Base-by-base conservation (phyloP, 2,888 invertebrate species). In the Drosophila conformis region DNA sequence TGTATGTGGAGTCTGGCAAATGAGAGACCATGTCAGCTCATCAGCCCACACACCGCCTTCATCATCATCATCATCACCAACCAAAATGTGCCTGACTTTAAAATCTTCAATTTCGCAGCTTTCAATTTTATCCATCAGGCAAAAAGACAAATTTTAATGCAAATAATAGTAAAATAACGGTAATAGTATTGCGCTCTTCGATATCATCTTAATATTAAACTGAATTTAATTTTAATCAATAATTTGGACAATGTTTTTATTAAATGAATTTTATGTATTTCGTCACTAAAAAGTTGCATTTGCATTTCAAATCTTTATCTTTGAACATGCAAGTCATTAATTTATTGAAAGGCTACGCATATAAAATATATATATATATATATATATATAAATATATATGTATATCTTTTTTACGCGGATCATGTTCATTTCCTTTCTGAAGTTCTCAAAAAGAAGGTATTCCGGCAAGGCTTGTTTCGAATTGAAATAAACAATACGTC, bases 11-110 rank as follows among this genome's bases (percentile, higher is more conserved):
- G 40, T 40, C 52, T 38, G 66, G 42, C 60, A 56, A 62, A 53
- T 58, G 40, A 58, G 29, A 54, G 54, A 69, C 62, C 62, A 73
- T 76, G 72, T 68, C 76, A 64, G 52, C 38, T 63, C 66, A 71
- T 53, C 76, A 58, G 67, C 54, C 62, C 48, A 58, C 65, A 61
- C 54, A 69, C 64, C 42, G 52, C 49, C n/a, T 38, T 21, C 53
- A 38, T 29, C 33, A 31, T 42, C 57, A 42, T 29, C 29, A 56
- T 31, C 21, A 42, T 56, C 18, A 25, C 11, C 54, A 56, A 27
- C 46, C 18, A 56, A 38, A 56, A 38, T 27, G 38, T 42, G 40
- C 42, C 2, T 60, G 40, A 56, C 71, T 70, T 72, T 60, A 56
- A 48, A 57, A 42, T n/a, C 29, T 53, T 4, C 56, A 51, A 15